Conservation (phyloP, 2,113 vertebrate species). For the Dromiciops gliroides region DNA sequence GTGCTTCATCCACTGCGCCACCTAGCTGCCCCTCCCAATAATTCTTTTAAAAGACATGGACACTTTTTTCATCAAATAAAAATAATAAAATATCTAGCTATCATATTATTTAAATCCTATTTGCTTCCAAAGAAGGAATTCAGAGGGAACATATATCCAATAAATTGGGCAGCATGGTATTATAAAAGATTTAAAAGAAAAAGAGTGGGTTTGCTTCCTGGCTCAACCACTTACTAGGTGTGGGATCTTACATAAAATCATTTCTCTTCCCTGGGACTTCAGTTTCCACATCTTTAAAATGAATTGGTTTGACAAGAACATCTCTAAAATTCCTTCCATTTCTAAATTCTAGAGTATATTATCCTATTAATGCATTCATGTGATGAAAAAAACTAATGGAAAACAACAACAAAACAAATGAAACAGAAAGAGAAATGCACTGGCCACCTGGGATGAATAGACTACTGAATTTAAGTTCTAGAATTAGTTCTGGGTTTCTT, state of each 20-base stretch:
- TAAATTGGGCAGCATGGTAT: neutral
- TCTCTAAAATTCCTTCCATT: neutral
- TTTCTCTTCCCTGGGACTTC: neutral
- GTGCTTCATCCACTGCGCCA: no score
- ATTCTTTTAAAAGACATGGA: conserved; percentile 38
- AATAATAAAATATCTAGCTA: neutral
- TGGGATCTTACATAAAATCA: neutral
- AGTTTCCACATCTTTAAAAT: neutral
- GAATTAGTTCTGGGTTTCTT: neutral
- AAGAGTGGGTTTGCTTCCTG: neutral
- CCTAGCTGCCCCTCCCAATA: no score
- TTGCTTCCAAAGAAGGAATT: neutral
- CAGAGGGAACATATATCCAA: neutral
- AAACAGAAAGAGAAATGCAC: neutral
- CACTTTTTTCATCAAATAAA: conserved; percentile 18
- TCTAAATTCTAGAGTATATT: neutral
- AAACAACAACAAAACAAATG: neutral
- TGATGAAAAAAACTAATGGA: neutral
- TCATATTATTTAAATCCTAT: neutral
- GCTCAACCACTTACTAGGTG: neutral
- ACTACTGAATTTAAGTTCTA: neutral
- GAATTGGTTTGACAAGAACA: neutral
- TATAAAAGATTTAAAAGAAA: neutral
- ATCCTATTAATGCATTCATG: neutral
- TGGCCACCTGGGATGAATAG: neutral